Percentiles rank a stretch among this genome's conserved stretches.
phyloP scores from a whole-genome alignment of 2,113 vertebrate species.

The Cavia aperea region DNA sequence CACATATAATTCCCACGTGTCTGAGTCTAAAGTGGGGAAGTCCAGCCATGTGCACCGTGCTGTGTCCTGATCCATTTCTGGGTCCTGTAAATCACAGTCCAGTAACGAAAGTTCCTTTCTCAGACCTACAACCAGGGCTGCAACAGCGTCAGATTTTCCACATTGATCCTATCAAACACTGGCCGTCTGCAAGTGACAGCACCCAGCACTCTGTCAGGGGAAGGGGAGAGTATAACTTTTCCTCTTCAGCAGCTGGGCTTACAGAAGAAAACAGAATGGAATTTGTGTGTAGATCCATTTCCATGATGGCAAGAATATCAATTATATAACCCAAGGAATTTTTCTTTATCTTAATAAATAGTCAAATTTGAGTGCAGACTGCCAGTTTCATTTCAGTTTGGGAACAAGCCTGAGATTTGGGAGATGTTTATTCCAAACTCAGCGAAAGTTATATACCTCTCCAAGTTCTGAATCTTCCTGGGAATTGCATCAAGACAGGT shows the following conservation, averaged over 20 bases:
- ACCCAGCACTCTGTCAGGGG: not conserved
- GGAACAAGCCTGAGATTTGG: slow-evolving; percentile 44
- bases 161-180: not conserved
- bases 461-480: slow-evolving; percentile 58
- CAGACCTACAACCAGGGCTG: not conserved
- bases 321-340: slow-evolving; percentile 51
- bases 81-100: not conserved
- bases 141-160: not conserved
- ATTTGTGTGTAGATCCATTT: slow-evolving; percentile 47
- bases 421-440: slow-evolving; percentile 59
- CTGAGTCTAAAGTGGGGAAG: not conserved
- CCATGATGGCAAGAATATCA: slow-evolving; percentile 42
- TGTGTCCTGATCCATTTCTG: fast-evolving
- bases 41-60: fast-evolving
- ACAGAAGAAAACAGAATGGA: slow-evolving; percentile 46
- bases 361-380: slow-evolving; percentile 55
- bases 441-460: slow-evolving; percentile 54
- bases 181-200: not conserved
- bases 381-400: slow-evolving; percentile 61
- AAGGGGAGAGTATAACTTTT: not conserved
- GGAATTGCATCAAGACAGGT: slow-evolving; percentile 57
- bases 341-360: slow-evolving; percentile 62
- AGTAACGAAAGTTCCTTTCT: not conserved
- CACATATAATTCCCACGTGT: not conserved
- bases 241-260: slow-evolving; percentile 31